Evolutionary conservation across 2,797 vertebrate species (phyloP).

Genomic region (Cuniculus paca): DNA sequence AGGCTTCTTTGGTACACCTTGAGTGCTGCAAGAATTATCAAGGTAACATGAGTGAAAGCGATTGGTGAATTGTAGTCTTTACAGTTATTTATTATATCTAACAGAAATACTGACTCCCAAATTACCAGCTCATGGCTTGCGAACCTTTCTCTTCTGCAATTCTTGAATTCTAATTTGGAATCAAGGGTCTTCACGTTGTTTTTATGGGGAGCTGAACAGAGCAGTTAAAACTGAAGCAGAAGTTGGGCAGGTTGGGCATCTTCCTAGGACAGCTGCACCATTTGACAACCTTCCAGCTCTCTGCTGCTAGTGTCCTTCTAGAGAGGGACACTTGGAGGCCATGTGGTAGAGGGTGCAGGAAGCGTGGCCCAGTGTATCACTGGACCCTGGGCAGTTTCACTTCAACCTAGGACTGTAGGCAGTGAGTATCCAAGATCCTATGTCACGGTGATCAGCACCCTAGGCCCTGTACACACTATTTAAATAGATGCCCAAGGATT

Average conservation of each 20-base stretch:
- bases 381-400: not conserved
- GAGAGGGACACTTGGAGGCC: not conserved
- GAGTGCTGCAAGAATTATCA: not conserved
- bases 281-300: not conserved
- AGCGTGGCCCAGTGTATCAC: not conserved
- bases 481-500: not conserved
- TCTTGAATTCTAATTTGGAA: not conserved
- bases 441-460: not conserved
- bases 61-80: not conserved
- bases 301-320: not conserved
- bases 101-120: not conserved
- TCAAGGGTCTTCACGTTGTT: not conserved
- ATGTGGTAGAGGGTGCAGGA: not conserved
- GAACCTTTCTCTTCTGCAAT: not conserved
- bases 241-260: not conserved
- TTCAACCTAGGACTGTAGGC: not conserved
- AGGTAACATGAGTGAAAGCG: accelerated
- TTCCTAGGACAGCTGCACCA: not conserved
- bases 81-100: not conserved
- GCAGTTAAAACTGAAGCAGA: not conserved
- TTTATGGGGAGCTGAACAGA: not conserved
- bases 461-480: too few species aligned
- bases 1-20: not conserved
- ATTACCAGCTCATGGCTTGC: not conserved
- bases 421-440: accelerated